Conservation (phyloP, 2,888 invertebrate species). For the Habrosyne pyritoides region DNA sequence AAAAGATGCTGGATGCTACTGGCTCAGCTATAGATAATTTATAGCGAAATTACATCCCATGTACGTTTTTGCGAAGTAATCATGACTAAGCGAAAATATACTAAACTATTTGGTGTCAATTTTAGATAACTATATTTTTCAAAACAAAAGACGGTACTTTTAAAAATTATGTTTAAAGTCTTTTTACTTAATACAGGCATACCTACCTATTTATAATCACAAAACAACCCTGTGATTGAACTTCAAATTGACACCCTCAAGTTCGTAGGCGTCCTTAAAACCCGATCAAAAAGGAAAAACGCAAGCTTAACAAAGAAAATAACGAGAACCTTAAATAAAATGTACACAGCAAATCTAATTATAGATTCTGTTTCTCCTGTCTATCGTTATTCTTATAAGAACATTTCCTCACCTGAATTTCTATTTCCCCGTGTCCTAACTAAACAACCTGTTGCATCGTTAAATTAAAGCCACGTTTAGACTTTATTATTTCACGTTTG, state of each 20-base stretch:
- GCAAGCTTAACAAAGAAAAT: not conserved
- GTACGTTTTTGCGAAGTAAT: too few relatives aligned
- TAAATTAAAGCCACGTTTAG: slow-evolving; percentile 14
- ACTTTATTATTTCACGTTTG: slow-evolving; percentile 17
- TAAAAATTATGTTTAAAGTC: too few relatives aligned
- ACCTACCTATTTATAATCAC: not conserved
- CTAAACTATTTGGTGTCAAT: too few relatives aligned
- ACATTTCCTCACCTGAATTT: not conserved
- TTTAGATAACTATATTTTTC: too few relatives aligned
- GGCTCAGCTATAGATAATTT: too few relatives aligned
- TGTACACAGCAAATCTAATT: not conserved
- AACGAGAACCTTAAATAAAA: slow-evolving; percentile 1
- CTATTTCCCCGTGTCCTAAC: slow-evolving; percentile 11
- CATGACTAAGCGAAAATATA: too few relatives aligned
- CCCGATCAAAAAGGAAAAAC: not conserved
- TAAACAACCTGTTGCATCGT: slow-evolving; percentile 17
- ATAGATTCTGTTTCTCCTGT: not conserved
- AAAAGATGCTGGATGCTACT: too few relatives aligned
- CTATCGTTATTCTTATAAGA: not conserved
- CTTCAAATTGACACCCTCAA: not conserved
- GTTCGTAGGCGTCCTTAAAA: not conserved
- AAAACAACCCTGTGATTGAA: not conserved
- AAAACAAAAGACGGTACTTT: too few relatives aligned
- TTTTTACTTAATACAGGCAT: too few relatives aligned
- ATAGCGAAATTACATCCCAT: too few relatives aligned